Conservation (phyloP, 2,113 vertebrate species). For the Seriola aureovittata region DNA sequence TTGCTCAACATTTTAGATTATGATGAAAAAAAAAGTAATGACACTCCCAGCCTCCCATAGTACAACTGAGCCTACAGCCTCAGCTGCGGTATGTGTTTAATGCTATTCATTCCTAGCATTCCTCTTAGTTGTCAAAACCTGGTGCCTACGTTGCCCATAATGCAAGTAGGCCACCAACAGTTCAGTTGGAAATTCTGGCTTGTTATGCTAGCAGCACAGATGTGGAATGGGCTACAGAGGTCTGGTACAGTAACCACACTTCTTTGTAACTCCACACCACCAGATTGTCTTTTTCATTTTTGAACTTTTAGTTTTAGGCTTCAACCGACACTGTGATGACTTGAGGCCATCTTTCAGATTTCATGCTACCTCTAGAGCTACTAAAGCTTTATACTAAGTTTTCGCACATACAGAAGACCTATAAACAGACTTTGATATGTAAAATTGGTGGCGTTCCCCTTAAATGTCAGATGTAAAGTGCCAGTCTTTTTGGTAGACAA, state of each 20-base stretch:
- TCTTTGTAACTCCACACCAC: background rate
- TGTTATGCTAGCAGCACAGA: background rate
- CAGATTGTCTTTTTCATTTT: background rate
- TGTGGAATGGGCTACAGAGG: background rate
- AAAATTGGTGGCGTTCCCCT: too few species aligned
- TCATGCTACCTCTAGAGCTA: background rate
- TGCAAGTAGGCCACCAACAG: background rate
- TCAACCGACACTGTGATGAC: background rate
- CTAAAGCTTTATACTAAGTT: background rate
- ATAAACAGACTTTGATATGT: too few species aligned
- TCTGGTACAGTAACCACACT: background rate
- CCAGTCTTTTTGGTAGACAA: too few species aligned
- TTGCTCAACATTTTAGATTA: too few species aligned
- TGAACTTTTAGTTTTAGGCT: background rate
- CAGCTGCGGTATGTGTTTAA: background rate
- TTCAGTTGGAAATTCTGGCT: background rate
- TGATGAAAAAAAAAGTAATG: too few species aligned
- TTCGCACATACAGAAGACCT: background rate
- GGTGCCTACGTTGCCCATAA: too few species aligned
- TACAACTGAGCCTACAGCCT: too few species aligned
- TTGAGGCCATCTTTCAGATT: background rate
- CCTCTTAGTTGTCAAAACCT: too few species aligned
- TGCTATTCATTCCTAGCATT: too few species aligned
- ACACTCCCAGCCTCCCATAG: too few species aligned
- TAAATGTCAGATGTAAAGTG: too few species aligned